Conservation (phyloP, 2,797 vertebrate species). For the Ceyx erithaca region DNA sequence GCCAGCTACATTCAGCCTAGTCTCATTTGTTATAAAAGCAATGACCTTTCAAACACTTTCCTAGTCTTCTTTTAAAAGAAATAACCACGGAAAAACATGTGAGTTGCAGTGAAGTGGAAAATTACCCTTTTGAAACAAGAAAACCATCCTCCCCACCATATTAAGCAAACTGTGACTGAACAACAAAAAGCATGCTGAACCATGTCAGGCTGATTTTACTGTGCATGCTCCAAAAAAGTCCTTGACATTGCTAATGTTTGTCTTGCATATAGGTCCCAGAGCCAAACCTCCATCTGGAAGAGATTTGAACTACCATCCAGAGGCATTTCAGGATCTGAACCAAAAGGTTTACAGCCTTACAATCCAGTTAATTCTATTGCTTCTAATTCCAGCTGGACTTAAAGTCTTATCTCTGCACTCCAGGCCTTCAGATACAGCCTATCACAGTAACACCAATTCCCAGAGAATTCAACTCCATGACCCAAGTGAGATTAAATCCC, state of each 20-base stretch:
- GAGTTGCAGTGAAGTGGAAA: conserved; percentile 14
- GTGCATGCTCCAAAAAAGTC: not conserved
- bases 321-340: conserved; percentile 67
- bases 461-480: conserved; percentile 71
- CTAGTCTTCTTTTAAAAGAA: conserved; percentile 2
- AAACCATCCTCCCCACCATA: not conserved
- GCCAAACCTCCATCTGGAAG: conserved; percentile 53
- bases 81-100: not conserved
- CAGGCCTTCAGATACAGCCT: conserved; percentile 77
- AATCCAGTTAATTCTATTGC: conserved; percentile 73
- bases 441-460: conserved; percentile 73
- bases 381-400: conserved; percentile 76
- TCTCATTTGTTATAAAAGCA: conserved; percentile 34
- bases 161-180: not conserved
- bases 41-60: conserved; percentile 42
- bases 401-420: conserved; percentile 78
- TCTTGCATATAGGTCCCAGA: not conserved
- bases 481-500: conserved; percentile 78
- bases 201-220: not conserved
- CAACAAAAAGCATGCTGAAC: not conserved
- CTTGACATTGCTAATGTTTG: conserved; percentile 23
- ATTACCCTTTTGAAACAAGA: conserved; percentile 25
- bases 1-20: not conserved
- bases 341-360: conserved; percentile 68
- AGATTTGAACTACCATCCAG: conserved; percentile 64